Evolutionary conservation across 2,888 invertebrate species (phyloP), one percentile per base, ranked within the genome.

Genomic region (Hymenopus coronatus): DNA sequence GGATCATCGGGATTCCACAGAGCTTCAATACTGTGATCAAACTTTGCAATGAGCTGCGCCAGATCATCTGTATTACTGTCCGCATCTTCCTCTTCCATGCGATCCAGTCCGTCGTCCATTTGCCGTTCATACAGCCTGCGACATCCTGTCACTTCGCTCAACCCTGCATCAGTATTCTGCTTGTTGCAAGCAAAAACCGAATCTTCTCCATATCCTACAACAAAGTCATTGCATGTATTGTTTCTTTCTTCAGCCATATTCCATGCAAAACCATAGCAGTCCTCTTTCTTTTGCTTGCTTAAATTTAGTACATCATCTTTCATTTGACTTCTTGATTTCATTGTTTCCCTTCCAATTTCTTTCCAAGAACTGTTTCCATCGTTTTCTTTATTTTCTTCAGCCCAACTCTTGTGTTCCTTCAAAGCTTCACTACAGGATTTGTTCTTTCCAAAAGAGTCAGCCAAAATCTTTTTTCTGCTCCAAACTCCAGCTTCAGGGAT

Each of bases 21-120:
- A 82, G 96, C 96, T 92, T 96, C 96, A 90, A 96, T 94, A 92
- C 95, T 95, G 91, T 95, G 94, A 92, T 96, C 95, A 92, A 96
- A 96, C 93, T 96, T 96, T 12, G 96, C 96, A 92, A 95, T 94
- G 91, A 96, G 94, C 91, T 94, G 94, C 7, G 95, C 95, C 91
- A 95, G 89, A 40, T 40, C 88, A 82, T 88, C 83, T n/a, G n/a
- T 40, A 20, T 14, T 20, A 25, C 30, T 27, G 20, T 30, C 30
- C 33, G 30, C 12, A 20, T 27, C 30, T n/a, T 27, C n/a, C 27
- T 70, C 82, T 25, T 82, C 87, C 25, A 28, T 27, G 12, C 8
- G 28, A 83, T 83, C 27, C 27, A 7, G 6, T 9, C 6, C 8
- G 6, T 82, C 83, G 25, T 83, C 83, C 28, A 27, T 25, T n/a